Conservation (phyloP, 2,888 invertebrate species). For the Palloptera scutellata region DNA sequence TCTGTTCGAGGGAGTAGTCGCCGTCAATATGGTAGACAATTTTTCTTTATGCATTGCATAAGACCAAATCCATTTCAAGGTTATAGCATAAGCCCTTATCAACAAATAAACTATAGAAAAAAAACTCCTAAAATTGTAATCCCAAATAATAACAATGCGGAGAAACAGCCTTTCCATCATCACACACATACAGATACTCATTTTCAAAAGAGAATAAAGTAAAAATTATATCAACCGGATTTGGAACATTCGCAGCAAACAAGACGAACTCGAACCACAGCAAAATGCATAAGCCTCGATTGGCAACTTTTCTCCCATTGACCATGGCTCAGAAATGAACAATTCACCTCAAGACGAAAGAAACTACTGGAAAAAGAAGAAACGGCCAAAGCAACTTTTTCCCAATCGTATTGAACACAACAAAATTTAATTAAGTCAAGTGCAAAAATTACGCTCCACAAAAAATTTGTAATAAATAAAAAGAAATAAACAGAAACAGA, state of each 20-base stretch:
- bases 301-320: conserved; percentile 42
- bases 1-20: too few relatives aligned
- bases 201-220: conserved; percentile 1
- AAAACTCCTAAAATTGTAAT: conserved; percentile 5
- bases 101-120: background rate
- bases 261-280: conserved; percentile 8
- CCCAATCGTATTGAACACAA: background rate
- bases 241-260: conserved; percentile 21
- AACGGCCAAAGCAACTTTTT: conserved; percentile 31
- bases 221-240: conserved; percentile 18
- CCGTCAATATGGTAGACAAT: too few relatives aligned
- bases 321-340: conserved; percentile 17
- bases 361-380: conserved; percentile 3
- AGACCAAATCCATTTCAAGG: too few relatives aligned
- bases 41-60: too few relatives aligned
- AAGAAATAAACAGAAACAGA: too few relatives aligned
- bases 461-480: background rate
- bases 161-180: too few relatives aligned
- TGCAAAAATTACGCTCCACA: conserved; percentile 6
- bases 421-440: conserved; percentile 39
- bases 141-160: conserved; percentile 1
- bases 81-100: background rate
- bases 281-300: conserved; percentile 37
- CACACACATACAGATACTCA: too few relatives aligned
- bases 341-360: background rate